Evolutionary conservation across 2,113 vertebrate species (phyloP), one percentile per base, ranked within the genome.

Genomic region (Tichodroma muraria): DNA sequence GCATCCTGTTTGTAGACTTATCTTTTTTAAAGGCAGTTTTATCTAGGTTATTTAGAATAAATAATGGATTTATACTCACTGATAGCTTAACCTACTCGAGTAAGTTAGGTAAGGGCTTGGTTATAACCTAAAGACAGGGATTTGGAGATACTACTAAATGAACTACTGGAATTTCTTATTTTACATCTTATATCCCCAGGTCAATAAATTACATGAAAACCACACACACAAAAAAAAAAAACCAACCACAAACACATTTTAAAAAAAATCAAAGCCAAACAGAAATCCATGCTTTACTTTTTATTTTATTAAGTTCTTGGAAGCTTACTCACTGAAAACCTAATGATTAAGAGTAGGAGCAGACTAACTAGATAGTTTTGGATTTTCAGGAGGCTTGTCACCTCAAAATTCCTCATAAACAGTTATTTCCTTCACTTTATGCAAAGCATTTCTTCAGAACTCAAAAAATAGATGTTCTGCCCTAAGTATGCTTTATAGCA

Each of bases 291-390:
- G 22, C 5, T 23, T 3, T 59, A 52, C 13, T 63, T 27, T 11
- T 11, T 47, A 6, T 56, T 56, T 42, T n/a, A 45, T 64, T 31
- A 1, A n/a, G 56, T 81, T 47, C 38, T 42, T 47, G 17, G 33
- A 70, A 77, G 77, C 4, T 45, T 11, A 45, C 12, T 11, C 27
- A 61, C 33, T 47, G 30, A 94, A 86, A 80, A 52, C 2, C 5
- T 19, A 83, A 77, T 45, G 9, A 17, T 60, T 35, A 69, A 61
- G 11, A 16, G 15, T 52, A 23, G 71, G 27, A 70, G 17, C 24
- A 77, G 22, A 70, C 8, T 52, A 88, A 72, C 14, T 13, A 50
- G 6, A 8, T 47, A 0, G 0, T 14, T 80, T 42, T 4, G 30
- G 49, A 64, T 56, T 84, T 85, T 84, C 56, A 85, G 35, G 24